These are phyloP conservation scores for Sakesphorus luctuosus DNA, from an alignment of 2,113 vertebrate species.

Conservation along the genomic window DNA sequence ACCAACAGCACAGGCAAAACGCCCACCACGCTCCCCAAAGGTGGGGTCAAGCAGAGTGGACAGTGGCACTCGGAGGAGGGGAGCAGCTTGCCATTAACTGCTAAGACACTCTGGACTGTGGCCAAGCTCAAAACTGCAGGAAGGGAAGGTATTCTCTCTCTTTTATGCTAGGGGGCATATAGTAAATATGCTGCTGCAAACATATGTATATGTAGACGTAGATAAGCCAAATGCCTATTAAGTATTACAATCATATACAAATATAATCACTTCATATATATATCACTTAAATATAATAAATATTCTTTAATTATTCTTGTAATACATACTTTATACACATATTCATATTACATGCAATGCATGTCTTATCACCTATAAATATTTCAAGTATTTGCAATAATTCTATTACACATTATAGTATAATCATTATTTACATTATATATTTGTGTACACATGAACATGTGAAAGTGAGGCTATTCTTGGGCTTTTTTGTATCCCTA, in stretches of 20 bases:
- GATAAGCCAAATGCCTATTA: neutral
- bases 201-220: neutral
- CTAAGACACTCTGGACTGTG: fast-evolving
- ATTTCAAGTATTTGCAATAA: neutral
- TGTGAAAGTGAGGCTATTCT: neutral
- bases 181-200: neutral
- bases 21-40: fast-evolving
- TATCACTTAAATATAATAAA: neutral
- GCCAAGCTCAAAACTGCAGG: neutral
- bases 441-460: neutral
- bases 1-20: neutral
- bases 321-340: neutral
- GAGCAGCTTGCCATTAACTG: neutral
- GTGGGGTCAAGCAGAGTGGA: neutral
- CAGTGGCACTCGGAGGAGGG: neutral
- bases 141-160: neutral
- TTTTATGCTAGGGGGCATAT: neutral
- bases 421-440: neutral
- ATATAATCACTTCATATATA: neutral
- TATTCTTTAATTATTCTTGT: neutral
- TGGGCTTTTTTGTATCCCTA: neutral
- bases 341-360: neutral
- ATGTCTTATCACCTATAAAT: neutral
- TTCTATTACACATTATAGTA: neutral
- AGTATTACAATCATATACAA: neutral